Evolutionary conservation across 2,797 vertebrate species (phyloP).

Genomic region (Aplochiton taeniatus): DNA sequence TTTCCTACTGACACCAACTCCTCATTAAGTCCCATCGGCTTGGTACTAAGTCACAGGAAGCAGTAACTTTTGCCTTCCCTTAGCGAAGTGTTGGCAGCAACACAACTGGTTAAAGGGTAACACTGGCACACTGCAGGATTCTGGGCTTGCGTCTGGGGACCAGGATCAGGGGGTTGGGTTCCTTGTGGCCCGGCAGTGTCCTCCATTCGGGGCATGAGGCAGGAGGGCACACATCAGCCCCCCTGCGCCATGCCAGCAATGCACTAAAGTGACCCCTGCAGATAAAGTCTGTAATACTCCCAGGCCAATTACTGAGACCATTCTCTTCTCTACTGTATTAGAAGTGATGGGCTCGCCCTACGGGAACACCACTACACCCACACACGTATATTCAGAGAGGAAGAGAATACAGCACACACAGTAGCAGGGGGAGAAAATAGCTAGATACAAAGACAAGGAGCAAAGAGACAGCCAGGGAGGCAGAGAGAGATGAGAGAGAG

Average conservation of each 20-base stretch:
- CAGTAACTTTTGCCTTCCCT: too few relatives aligned
- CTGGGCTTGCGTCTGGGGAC: too few relatives aligned
- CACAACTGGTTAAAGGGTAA: too few relatives aligned
- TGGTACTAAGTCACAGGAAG: too few relatives aligned
- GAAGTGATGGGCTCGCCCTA: slow-evolving; percentile 24
- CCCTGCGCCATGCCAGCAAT: slow-evolving; percentile 23
- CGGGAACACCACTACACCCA: slow-evolving; percentile 32
- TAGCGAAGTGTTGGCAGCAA: too few relatives aligned
- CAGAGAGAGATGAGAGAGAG: slow-evolving; percentile 11
- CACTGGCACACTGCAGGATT: too few relatives aligned
- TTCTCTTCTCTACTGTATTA: slow-evolving; percentile 7
- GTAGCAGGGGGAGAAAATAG: too few relatives aligned
- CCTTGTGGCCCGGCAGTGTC: too few relatives aligned
- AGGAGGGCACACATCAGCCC: slow-evolving; percentile 27
- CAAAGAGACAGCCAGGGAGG: background rate
- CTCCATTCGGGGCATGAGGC: background rate
- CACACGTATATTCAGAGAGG: background rate
- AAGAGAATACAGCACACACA: background rate
- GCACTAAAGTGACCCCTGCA: slow-evolving; percentile 28
- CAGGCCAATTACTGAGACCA: slow-evolving; percentile 29
- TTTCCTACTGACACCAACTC: too few relatives aligned
- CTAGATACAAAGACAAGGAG: too few relatives aligned
- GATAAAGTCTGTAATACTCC: slow-evolving; percentile 29
- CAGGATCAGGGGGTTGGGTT: too few relatives aligned
- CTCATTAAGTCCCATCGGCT: too few relatives aligned